Conservation (phyloP, 37 sponge, comb jelly and placozoan genomes). For the Lycopodina hypogea region DNA sequence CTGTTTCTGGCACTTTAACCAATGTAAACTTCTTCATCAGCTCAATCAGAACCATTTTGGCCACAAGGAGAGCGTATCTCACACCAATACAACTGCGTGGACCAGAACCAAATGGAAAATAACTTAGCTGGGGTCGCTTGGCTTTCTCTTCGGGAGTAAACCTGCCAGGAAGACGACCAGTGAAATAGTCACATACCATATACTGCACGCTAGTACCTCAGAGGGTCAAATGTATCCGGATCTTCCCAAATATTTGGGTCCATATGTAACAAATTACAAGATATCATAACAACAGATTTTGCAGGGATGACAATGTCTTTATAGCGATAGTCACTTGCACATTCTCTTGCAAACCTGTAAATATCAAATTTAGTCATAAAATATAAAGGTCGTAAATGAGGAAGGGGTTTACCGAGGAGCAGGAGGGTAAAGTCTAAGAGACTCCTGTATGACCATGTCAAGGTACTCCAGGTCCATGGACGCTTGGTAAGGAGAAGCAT, state of each 20-base stretch:
- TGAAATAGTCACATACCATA: too few relatives aligned
- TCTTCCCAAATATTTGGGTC: background rate
- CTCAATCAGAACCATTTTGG: too few relatives aligned
- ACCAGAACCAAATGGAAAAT: too few relatives aligned
- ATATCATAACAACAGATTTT: too few relatives aligned
- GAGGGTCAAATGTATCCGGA: background rate
- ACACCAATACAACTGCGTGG: background rate
- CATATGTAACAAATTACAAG: background rate
- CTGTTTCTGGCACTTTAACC: too few relatives aligned
- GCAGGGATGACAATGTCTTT: too few relatives aligned
- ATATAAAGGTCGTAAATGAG: background rate
- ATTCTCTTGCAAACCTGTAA: background rate
- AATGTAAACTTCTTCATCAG: too few relatives aligned
- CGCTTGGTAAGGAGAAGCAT: too few relatives aligned
- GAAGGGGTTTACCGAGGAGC: background rate
- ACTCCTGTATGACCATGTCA: too few relatives aligned
- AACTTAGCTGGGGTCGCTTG: background rate
- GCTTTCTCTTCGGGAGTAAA: background rate
- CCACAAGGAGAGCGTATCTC: background rate
- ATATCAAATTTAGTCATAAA: background rate
- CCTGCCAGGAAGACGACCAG: background rate
- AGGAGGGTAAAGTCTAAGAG: too few relatives aligned
- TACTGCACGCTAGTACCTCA: background rate
- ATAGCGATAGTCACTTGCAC: background rate
- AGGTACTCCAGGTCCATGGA: too few relatives aligned